These are phyloP conservation scores for Miichthys miiuy DNA, from an alignment of 2,797 vertebrate genomes.

Conservation along the genomic window DNA sequence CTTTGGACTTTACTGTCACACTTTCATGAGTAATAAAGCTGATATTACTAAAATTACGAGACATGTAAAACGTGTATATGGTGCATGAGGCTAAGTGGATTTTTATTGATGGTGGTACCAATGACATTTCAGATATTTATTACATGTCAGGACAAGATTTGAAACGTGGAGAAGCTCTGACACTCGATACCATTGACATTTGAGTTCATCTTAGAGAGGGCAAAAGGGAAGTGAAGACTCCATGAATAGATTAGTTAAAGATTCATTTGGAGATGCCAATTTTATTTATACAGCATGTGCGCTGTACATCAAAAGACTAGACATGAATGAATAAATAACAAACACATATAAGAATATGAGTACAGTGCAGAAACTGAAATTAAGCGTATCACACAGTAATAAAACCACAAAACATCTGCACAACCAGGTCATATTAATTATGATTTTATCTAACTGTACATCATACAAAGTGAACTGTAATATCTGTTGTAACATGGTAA, in stretches of 20 bases:
- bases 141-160: constrained; percentile 8
- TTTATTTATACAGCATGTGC: no score
- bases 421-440: no score
- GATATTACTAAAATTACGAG: constrained; percentile 1
- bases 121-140: neutral
- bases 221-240: constrained; percentile 14
- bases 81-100: neutral
- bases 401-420: no score
- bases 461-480: neutral
- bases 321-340: no score
- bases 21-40: constrained; percentile 17
- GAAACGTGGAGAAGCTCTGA: constrained; percentile 24
- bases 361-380: no score
- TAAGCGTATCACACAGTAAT: no score
- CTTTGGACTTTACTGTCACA: neutral
- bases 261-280: neutral
- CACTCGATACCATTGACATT: constrained; percentile 54
- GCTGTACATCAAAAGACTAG: no score
- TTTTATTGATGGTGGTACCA: neutral
- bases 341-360: neutral
- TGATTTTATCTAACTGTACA: no score
- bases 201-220: constrained; percentile 27
- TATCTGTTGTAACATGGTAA: no score
- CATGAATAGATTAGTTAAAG: constrained; percentile 3
- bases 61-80: neutral